Conservation (phyloP, 2,113 vertebrate genomes). For the Pteropus alecto region DNA sequence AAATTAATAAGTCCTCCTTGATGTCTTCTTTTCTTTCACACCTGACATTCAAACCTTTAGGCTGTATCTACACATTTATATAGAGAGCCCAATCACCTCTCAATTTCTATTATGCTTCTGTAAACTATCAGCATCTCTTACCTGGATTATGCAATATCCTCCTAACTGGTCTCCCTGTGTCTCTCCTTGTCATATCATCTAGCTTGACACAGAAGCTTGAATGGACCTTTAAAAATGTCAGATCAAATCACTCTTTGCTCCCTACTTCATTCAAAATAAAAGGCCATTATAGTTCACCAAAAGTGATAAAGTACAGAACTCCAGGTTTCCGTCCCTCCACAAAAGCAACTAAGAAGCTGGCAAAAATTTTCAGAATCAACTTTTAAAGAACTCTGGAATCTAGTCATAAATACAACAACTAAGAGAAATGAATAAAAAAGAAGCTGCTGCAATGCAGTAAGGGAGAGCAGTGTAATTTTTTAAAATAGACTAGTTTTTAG, state of each 20-base stretch:
- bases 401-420: neutral
- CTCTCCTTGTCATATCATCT: neutral
- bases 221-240: conserved; percentile 37
- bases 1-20: neutral
- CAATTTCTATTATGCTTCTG: neutral
- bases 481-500: neutral
- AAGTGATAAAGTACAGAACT: neutral
- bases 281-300: neutral
- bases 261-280: conserved; percentile 19
- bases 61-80: neutral
- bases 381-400: neutral
- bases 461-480: neutral
- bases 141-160: neutral
- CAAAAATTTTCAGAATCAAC: conserved; percentile 9
- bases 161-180: neutral
- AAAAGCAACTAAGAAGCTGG: neutral
- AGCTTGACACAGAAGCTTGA: neutral
- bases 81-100: neutral
- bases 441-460: neutral
- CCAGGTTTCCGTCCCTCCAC: neutral
- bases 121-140: neutral
- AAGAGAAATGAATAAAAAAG: neutral
- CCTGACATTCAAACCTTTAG: neutral
- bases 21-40: neutral
- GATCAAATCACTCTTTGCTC: neutral